Evolutionary conservation across 1,140 invertebrate genomes (phyloP).

Genomic region (Calliopsis andreniformis): DNA sequence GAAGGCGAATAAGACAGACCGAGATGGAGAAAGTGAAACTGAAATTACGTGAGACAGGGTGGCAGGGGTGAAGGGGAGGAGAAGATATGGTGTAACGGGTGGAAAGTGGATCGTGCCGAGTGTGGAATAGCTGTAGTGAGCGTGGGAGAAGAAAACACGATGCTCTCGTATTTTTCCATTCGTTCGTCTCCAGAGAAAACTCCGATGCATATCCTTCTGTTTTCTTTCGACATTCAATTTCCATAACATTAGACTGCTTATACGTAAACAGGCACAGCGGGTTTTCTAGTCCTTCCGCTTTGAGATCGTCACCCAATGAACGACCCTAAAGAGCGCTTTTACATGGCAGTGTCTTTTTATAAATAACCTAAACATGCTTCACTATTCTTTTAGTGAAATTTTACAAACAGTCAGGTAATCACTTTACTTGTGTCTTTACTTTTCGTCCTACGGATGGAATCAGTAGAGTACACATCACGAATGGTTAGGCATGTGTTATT

Average conservation of each 20-base stretch:
- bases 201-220: conserved; percentile 62
- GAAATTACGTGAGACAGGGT: conserved; percentile 17
- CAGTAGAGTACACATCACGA: too few relatives aligned
- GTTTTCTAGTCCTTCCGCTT: conserved; percentile 14
- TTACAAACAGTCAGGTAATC: too few relatives aligned
- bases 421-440: too few relatives aligned
- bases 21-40: conserved; percentile 19
- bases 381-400: too few relatives aligned
- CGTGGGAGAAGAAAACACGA: background rate
- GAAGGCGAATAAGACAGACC: background rate
- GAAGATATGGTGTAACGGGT: conserved; percentile 24
- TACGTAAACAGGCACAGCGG: conserved; percentile 59
- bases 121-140: background rate
- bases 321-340: conserved; percentile 11
- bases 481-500: too few relatives aligned
- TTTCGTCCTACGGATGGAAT: too few relatives aligned
- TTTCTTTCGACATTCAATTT: conserved; percentile 78
- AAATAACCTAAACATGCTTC: background rate
- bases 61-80: background rate
- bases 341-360: background rate
- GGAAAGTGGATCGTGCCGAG: conserved; percentile 27
- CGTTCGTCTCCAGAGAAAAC: conserved; percentile 37
- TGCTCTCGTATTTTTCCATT: conserved; percentile 29
- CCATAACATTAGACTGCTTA: conserved; percentile 77
- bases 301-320: conserved; percentile 54